Evolutionary conservation across 2,113 vertebrate species (phyloP).

Genomic region (Tinamus guttatus): DNA sequence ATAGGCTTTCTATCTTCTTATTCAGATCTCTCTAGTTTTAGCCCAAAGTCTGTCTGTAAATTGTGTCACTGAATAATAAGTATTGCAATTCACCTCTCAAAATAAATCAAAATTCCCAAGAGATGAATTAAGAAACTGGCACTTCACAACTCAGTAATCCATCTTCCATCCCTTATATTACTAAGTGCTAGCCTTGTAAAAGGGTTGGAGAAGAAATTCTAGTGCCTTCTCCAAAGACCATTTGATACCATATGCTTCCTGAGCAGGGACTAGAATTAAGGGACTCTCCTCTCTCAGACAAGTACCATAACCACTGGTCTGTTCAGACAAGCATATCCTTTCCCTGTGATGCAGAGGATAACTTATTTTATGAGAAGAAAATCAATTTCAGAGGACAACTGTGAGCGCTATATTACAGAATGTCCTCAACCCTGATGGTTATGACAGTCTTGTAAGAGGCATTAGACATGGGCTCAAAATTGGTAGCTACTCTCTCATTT

Average conservation of each 20-base stretch:
- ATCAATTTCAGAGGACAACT: not conserved
- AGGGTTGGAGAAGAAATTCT: not conserved
- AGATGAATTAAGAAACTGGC: not conserved
- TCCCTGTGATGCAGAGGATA: not conserved
- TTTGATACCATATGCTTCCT: not conserved
- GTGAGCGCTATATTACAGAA: not conserved
- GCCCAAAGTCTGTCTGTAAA: not conserved
- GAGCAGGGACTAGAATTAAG: not conserved
- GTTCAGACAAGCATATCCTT: not conserved
- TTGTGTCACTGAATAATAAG: not conserved
- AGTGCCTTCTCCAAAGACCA: not conserved
- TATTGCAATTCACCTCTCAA: not conserved
- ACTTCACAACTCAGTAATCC: not conserved
- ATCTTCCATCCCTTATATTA: not conserved
- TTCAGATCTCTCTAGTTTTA: not conserved
- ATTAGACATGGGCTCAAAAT: not conserved
- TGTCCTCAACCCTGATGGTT: not conserved
- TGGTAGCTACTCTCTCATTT: not conserved
- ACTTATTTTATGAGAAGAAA: constrained; percentile 18
- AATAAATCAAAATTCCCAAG: not conserved
- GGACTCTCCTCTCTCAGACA: not conserved
- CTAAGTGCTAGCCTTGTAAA: not conserved
- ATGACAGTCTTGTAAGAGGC: not conserved
- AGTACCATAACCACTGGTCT: not conserved
- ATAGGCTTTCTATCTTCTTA: not conserved